Percentiles rank a stretch among this genome's conserved stretches.
Evolutionary conservation across 1,140 invertebrate genomes (phyloP).

Genomic region (Heliconius hermathena): DNA sequence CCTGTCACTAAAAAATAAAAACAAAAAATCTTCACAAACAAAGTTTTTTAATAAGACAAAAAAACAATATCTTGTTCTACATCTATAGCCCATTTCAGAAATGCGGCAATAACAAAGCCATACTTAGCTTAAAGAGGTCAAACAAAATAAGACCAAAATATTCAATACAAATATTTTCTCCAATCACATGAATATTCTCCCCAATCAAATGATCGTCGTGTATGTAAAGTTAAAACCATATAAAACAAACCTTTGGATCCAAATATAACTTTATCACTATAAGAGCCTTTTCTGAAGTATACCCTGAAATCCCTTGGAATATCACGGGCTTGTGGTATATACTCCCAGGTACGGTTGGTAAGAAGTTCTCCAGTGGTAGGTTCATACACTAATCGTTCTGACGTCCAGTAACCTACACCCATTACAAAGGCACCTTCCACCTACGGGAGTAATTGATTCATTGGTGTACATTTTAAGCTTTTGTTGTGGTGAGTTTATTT

Average conservation of each 20-base stretch:
- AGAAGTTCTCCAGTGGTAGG: conserved; percentile 84
- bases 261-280: conserved; percentile 87
- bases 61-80: too few relatives aligned
- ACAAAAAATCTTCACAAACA: neutral
- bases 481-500: too few relatives aligned
- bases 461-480: too few relatives aligned
- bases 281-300: conserved; percentile 84
- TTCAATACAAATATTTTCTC: too few relatives aligned
- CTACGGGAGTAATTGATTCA: conserved; percentile 23
- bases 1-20: conserved; percentile 84
- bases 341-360: conserved; percentile 90
- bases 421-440: conserved; percentile 91
- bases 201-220: too few relatives aligned
- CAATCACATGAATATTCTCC: too few relatives aligned
- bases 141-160: too few relatives aligned
- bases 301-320: conserved; percentile 92
- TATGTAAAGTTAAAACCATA: neutral
- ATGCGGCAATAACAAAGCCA: too few relatives aligned
- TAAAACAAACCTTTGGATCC: conserved; percentile 86
- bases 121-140: too few relatives aligned
- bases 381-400: conserved; percentile 86
- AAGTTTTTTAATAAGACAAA: too few relatives aligned
- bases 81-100: too few relatives aligned
- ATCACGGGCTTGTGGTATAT: conserved; percentile 89
- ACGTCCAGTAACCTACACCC: conserved; percentile 90